Conservation (phyloP, 2,888 invertebrate genomes). For the Eristalis arbustorum region DNA sequence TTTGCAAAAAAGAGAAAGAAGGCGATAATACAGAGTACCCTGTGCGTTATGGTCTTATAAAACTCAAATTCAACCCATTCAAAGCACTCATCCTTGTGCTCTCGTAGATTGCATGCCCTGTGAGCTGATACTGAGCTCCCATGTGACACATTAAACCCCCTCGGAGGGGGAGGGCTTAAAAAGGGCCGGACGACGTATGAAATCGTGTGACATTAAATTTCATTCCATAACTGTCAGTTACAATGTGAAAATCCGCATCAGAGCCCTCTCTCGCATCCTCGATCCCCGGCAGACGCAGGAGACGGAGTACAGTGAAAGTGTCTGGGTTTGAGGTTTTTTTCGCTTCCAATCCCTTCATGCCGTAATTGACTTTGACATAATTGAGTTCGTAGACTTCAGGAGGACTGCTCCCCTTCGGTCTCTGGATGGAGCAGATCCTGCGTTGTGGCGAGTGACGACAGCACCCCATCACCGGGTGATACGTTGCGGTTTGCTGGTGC, state of each 20-base stretch:
- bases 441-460: background rate
- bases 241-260: constrained; percentile 49
- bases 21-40: background rate
- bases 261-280: no score
- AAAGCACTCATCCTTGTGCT: background rate
- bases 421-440: constrained; percentile 2
- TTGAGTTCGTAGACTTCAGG: constrained; percentile 63
- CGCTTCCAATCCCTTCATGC: constrained; percentile 42
- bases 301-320: constrained; percentile 57
- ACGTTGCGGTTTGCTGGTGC: constrained; percentile 52
- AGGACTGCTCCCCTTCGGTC: constrained; percentile 8
- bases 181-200: constrained; percentile 4
- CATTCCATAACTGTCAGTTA: constrained; percentile 61
- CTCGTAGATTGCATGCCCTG: background rate
- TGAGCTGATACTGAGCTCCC: constrained; percentile 13
- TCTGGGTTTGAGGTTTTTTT: constrained; percentile 38
- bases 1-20: background rate
- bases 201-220: constrained; percentile 61
- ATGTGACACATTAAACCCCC: constrained; percentile 47
- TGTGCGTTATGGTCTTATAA: constrained; percentile 4
- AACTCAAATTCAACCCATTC: constrained; percentile 16
- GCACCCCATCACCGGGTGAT: constrained; percentile 13
- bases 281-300: background rate
- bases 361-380: constrained; percentile 70
- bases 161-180: background rate